Conservation (phyloP, 2,888 invertebrate genomes). For the Apodemia duryi region DNA sequence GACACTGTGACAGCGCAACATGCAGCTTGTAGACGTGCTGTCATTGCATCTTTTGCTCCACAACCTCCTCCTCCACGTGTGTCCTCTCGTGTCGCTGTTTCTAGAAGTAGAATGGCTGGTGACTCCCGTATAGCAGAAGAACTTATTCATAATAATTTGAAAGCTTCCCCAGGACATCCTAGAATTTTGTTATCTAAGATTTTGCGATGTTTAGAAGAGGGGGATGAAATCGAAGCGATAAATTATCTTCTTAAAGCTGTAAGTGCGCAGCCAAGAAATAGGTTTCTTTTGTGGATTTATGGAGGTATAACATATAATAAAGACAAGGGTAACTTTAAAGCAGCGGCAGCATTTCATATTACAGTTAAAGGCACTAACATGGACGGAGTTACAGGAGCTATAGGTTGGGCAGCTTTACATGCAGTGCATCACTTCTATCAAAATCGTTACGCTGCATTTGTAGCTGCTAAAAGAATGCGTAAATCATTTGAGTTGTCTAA, state of each 20-base stretch:
- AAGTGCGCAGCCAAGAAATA: constrained; percentile 46
- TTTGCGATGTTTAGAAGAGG: constrained; percentile 55
- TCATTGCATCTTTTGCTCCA: constrained; percentile 64
- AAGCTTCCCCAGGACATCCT: constrained; percentile 44
- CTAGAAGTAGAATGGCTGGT: constrained; percentile 52
- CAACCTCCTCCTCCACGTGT: constrained; percentile 46
- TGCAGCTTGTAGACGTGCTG: constrained; percentile 57
- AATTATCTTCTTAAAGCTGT: constrained; percentile 49
- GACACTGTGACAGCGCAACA: constrained; percentile 64
- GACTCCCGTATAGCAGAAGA: constrained; percentile 49
- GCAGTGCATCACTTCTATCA: constrained; percentile 49
- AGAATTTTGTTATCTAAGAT: constrained; percentile 50
- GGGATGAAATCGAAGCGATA: constrained; percentile 46
- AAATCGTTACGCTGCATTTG: constrained; percentile 50
- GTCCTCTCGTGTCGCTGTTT: constrained; percentile 43
- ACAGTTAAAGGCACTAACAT: constrained; percentile 59
- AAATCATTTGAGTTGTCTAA: constrained; percentile 52
- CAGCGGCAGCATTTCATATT: constrained; percentile 57
- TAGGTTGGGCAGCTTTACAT: constrained; percentile 68
- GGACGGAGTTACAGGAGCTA: constrained; percentile 59
- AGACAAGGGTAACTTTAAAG: constrained; percentile 40
- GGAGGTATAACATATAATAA: constrained; percentile 56
- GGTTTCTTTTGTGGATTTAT: constrained; percentile 59
- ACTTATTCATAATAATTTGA: constrained; percentile 44
- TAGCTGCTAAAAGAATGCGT: constrained; percentile 61